Base-by-base conservation (phyloP, 2,797 vertebrate genomes). In the Myotis vivesi region DNA sequence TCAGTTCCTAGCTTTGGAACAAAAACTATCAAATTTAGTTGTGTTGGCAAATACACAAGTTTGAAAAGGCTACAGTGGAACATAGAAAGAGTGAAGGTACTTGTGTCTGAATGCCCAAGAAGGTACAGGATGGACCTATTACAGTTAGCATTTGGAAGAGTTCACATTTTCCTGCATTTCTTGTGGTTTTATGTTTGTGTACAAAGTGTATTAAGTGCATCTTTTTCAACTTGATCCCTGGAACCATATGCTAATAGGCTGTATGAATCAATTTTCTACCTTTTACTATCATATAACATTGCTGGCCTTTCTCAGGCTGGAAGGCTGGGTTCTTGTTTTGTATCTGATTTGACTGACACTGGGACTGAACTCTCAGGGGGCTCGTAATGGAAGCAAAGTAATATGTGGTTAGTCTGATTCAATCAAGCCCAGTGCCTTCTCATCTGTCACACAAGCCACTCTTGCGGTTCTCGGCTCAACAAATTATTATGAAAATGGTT, bases 401-500 rank as follows among this genome's bases (percentile, higher is more conserved):
- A 64, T 91, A 41, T 57, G 41, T 28, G 1, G 92, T 95, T 93
- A 95, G 91, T 93, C 95, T 96, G 77, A 94, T 96, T 97, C 94
- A 97, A 9, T 97, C 93, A 97, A 95, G 89, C 9, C 23, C 36
- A 38, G 41, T 22, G 53, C 66, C 97, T 79, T 96, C 90, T 97
- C 96, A 96, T 97, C 83, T 94, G 93, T 97, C 97, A 95, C 85
- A 85, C 62, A 76, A 95, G 75, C 75, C 91, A 92, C 86, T 97
- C 92, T 93, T 25, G 23, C 17, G 75, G 94, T 97, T 97, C 62
- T 94, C 97, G 83, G 89, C 89, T 95, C 95, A 97, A 96, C n/a
- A 97, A 95, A 97, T 97, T 93, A 85, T 97, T 98, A 95, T 81
- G 95, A 97, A 98, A 98, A 98, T 84, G 64, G 77, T 96, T 97